Base-by-base conservation (phyloP, 2,113 vertebrate species). In the Lonchura striata region DNA sequence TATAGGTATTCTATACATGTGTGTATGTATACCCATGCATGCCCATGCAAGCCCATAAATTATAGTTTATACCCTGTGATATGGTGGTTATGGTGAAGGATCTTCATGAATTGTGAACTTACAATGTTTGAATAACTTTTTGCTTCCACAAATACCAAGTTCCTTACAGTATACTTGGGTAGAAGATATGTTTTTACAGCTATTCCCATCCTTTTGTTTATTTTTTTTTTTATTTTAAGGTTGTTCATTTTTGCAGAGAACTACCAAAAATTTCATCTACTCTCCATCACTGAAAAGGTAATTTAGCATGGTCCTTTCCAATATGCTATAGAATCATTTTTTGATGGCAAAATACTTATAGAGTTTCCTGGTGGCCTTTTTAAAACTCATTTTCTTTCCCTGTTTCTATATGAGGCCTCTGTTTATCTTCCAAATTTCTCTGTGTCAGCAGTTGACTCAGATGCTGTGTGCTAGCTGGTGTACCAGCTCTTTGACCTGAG, bases 121-220 rank as follows among this genome's bases (percentile, higher is more conserved):
- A 31, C 0, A 8, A 31, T 31, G 11, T 60, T 88, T 44, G 2
- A 68, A 66, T 53, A 86, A 57, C 11, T 53, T 82, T 59, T 44
- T 89, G 13, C 24, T 87, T 70, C 37, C 22, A 18, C 12, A 72
- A 15, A 71, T 4, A 68, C 1, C 7, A 68, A 57, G 9, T 44
- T 79, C 12, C 44, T 75, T 54, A 25, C 7, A 46, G 7, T 53
- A n/a, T 21, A 37, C 2, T 65, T 69, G 8, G 27, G 5, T 6
- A 91, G 52, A 75, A 81, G 4, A 22, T 11, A 9, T 11, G 27
- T 59, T 84, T 87, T 75, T 71, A 22, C 24, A 82, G n/a, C 6
- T 65, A 46, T 54, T 4, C 1, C 1, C 3, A 39, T 13, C 2
- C 1, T 11, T 3, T 1, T 3, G 10, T 17, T 8, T 13, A 27